Percentiles rank a stretch among this genome's conserved stretches.
Evolutionary conservation across 1,140 invertebrate species (phyloP).

Genomic region (Laupala kohalensis): DNA sequence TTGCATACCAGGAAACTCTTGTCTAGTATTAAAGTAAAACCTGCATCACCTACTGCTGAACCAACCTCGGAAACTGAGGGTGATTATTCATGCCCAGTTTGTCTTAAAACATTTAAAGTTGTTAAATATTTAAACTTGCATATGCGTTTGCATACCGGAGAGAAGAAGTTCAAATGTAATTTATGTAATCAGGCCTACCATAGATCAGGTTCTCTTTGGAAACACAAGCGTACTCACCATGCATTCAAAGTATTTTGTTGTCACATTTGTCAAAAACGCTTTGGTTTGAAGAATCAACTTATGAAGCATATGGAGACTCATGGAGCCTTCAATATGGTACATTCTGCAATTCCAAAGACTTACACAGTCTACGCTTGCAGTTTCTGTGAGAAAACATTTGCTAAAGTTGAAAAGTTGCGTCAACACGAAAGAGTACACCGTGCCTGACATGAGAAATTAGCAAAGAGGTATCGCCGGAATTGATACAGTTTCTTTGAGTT

Average conservation of each 20-base stretch:
- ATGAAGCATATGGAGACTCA: neutral
- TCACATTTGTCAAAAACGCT: neutral
- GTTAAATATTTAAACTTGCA: neutral
- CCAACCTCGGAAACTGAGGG: neutral
- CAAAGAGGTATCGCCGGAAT: too few relatives aligned
- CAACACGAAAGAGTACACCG: neutral
- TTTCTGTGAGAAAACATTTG: slow-evolving; percentile 3
- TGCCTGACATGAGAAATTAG: too few relatives aligned
- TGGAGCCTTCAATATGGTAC: neutral
- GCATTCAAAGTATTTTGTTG: neutral
- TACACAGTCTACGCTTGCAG: neutral
- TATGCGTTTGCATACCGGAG: slow-evolving; percentile 3
- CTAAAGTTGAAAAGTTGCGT: neutral
- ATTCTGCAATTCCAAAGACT: neutral
- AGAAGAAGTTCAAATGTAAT: slow-evolving; percentile 1
- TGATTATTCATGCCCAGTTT: neutral
- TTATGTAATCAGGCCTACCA: slow-evolving; percentile 1
- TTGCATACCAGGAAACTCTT: slow-evolving; percentile 2
- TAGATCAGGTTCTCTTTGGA: neutral
- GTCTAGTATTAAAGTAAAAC: neutral
- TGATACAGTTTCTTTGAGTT: too few relatives aligned
- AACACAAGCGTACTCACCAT: slow-evolving; percentile 4
- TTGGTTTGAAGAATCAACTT: neutral
- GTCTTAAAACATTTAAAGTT: neutral
- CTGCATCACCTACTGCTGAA: neutral